phyloP scores from a whole-genome alignment of 2,113 vertebrate species.

The human region GRCh38 chr4:121199001-121199500 shows the following conservation, averaged over 20 bases:
- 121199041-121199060: neutral
- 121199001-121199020: neutral
- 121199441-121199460: neutral
- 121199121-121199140: neutral
- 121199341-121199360: neutral
- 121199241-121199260: neutral
- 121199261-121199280: neutral
- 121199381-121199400: neutral
- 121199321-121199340: neutral
- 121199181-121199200: neutral
- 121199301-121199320: too few relatives aligned
- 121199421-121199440: neutral
- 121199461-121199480: too few relatives aligned
- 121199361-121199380: neutral
- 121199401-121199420: neutral
- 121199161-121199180: neutral
- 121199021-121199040: neutral
- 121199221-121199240: accelerated
- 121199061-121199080: neutral
- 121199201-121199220: accelerated
- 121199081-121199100: neutral
- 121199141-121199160: neutral
- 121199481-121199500: neutral
- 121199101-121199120: neutral
- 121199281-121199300: neutral